Percentiles rank a stretch among this genome's conserved stretches.
These are phyloP conservation scores for Pararge aegeria DNA, from an alignment of 1,140 invertebrate genomes.

Conservation along the genomic window DNA sequence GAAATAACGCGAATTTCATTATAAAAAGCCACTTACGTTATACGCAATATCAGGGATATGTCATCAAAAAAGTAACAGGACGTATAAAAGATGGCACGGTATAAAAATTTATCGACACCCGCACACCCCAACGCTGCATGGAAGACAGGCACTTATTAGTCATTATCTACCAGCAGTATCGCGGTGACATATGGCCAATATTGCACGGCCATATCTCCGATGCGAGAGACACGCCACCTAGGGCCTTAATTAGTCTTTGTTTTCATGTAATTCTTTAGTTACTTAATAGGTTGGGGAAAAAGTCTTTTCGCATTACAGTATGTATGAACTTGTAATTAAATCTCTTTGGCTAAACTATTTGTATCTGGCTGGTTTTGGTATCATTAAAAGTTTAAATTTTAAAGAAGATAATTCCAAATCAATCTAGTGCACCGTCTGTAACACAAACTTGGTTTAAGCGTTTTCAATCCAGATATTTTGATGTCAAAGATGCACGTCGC, in stretches of 20 bases:
- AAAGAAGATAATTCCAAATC: no score
- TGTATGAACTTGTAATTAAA: no score
- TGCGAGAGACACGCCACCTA: constrained; percentile 62
- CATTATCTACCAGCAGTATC: constrained; percentile 71
- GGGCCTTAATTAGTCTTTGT: constrained; percentile 65
- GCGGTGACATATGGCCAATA: constrained; percentile 73
- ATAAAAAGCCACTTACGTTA: background rate
- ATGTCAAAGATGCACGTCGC: no score
- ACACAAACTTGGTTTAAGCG: no score
- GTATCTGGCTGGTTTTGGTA: no score
- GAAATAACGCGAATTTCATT: no score
- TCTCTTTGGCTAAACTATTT: no score
- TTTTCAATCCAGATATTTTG: no score
- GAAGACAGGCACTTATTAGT: constrained; percentile 77
- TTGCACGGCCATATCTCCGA: constrained; percentile 60
- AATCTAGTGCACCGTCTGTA: no score
- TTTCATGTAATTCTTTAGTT: constrained; percentile 16
- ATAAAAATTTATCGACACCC: constrained; percentile 15
- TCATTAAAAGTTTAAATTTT: no score
- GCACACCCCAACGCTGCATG: constrained; percentile 38
- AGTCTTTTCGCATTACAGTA: no score
- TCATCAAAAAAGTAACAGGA: background rate
- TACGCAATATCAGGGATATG: background rate
- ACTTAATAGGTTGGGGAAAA: background rate
- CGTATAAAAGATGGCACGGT: background rate